Conservation (phyloP, 2,113 vertebrate genomes). For the Psittacula cyanocephala region DNA sequence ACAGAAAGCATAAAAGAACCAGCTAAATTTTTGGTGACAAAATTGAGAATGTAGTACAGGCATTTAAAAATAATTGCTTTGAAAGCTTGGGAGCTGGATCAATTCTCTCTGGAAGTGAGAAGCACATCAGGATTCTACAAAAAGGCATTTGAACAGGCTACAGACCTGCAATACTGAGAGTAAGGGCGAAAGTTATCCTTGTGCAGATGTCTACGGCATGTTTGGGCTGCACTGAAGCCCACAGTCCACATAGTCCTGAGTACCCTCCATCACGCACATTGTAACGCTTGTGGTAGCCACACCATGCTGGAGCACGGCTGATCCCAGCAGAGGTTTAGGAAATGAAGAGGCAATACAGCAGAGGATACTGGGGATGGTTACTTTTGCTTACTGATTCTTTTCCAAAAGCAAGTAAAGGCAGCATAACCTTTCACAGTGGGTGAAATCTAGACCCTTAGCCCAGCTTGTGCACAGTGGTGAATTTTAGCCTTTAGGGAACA, state of each 20-base stretch:
- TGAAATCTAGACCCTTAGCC: neutral
- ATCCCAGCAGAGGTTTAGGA: neutral
- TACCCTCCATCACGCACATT: rapidly evolving
- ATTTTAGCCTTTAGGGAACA: neutral
- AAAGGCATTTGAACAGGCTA: neutral
- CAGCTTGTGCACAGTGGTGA: neutral
- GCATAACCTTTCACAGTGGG: neutral
- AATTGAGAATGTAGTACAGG: neutral
- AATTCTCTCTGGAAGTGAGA: neutral
- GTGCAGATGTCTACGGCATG: neutral
- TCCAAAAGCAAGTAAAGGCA: neutral
- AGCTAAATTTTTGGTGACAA: neutral
- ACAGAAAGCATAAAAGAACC: neutral
- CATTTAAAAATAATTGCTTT: neutral
- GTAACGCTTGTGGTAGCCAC: neutral
- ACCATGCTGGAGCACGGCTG: neutral
- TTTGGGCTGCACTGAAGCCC: neutral
- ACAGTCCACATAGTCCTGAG: neutral
- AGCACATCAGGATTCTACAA: neutral
- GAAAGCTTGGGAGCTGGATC: neutral
- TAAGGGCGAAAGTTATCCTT: neutral
- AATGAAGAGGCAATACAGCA: neutral
- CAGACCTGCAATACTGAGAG: neutral
- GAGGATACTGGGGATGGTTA: neutral
- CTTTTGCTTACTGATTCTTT: neutral